These are phyloP conservation scores for Hirundichthys speculiger DNA, from an alignment of 2,113 vertebrate genomes.

Conservation along the genomic window DNA sequence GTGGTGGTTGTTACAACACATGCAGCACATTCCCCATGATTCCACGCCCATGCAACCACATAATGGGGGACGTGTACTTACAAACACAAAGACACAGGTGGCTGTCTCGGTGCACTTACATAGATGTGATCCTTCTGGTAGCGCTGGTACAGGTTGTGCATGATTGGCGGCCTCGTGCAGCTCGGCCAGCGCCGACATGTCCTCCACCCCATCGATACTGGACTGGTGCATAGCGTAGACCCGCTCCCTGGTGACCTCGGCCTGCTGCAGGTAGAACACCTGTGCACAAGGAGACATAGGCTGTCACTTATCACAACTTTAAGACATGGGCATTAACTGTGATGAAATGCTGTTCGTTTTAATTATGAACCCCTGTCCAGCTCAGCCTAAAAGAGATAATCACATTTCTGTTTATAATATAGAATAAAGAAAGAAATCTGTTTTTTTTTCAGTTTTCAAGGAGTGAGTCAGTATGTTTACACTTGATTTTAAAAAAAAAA, in stretches of 20 bases:
- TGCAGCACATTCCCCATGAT: no score
- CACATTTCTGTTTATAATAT: no score
- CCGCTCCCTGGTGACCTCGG: slow-evolving; percentile 82
- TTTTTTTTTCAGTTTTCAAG: no score
- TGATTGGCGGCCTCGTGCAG: slow-evolving; percentile 91
- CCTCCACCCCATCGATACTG: slow-evolving; percentile 89
- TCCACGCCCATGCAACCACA: no score
- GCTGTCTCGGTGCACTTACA: slow-evolving; percentile 70
- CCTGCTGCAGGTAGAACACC: slow-evolving; percentile 83
- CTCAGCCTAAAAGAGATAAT: no score
- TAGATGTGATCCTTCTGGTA: slow-evolving; percentile 90
- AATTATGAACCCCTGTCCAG: no score
- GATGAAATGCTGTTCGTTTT: neutral
- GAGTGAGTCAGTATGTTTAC: neutral
- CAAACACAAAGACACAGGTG: neutral
- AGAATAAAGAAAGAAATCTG: no score
- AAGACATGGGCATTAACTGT: neutral
- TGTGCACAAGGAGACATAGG: slow-evolving; percentile 45
- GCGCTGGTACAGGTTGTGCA: slow-evolving; percentile 90
- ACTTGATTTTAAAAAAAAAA: neutral
- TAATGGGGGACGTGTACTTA: neutral
- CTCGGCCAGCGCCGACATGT: slow-evolving; percentile 90
- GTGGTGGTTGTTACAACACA: no score
- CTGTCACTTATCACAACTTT: neutral
- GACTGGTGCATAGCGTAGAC: slow-evolving; percentile 89